Conservation (phyloP, 92 coral and sea anemone genomes). For the Phenganax subtilis region DNA sequence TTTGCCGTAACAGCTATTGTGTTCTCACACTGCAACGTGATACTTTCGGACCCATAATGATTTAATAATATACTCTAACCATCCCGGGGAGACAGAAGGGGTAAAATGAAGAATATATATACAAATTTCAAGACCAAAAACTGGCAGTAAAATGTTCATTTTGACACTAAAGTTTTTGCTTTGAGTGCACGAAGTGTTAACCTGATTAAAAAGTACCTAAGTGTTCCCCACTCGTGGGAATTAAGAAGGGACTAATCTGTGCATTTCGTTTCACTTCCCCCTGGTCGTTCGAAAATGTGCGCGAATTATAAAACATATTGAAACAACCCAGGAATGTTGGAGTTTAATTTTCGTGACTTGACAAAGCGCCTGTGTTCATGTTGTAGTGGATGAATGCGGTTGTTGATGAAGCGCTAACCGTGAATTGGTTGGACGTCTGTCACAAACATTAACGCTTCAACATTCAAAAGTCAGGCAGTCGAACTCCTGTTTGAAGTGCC, state of each 20-base stretch:
- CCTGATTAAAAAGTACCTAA: background rate
- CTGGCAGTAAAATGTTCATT: background rate
- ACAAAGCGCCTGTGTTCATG: slow-evolving; percentile 34
- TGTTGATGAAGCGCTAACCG: slow-evolving; percentile 24
- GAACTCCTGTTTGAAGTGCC: slow-evolving; percentile 17
- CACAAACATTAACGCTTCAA: slow-evolving; percentile 22
- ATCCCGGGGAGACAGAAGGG: background rate
- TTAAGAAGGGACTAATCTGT: background rate
- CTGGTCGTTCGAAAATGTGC: background rate
- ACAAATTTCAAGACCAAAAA: background rate
- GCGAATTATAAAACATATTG: background rate
- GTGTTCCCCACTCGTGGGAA: background rate
- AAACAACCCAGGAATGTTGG: slow-evolving; percentile 20
- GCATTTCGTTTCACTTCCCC: background rate
- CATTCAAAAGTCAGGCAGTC: slow-evolving; percentile 20
- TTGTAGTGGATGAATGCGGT: slow-evolving; percentile 26
- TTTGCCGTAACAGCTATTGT: background rate
- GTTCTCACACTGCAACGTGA: background rate
- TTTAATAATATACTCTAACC: slow-evolving; percentile 4
- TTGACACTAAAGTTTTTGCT: background rate
- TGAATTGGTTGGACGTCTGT: slow-evolving; percentile 4
- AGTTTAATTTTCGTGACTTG: slow-evolving; percentile 23
- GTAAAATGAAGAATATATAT: background rate
- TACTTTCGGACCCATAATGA: background rate
- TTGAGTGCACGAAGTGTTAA: background rate